Evolutionary conservation across 2,113 vertebrate species (phyloP).

Genomic region (Macrotus californicus): DNA sequence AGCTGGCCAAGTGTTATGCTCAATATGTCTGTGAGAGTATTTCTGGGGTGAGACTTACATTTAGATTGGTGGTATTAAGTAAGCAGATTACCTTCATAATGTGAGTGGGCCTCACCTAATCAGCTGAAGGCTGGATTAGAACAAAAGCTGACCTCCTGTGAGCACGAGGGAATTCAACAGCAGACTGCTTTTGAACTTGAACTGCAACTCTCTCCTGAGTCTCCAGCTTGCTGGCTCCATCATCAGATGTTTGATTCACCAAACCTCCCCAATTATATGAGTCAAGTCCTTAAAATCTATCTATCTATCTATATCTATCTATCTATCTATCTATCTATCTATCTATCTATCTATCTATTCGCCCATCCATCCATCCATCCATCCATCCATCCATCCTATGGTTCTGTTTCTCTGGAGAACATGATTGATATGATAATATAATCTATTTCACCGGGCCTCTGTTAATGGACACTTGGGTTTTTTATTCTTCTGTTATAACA

Average conservation of each 20-base stretch:
- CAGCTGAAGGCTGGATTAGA: too few species aligned
- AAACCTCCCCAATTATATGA: not conserved
- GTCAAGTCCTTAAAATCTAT: not conserved
- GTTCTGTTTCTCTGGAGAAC: not conserved
- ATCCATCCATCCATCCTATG: too few species aligned
- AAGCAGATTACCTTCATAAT: not conserved
- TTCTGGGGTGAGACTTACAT: not conserved
- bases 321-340: not conserved
- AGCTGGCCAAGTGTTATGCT: not conserved
- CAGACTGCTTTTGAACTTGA: too few species aligned
- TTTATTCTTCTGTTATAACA: not conserved
- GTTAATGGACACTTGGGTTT: not conserved
- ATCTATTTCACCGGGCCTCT: not conserved
- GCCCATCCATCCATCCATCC: too few species aligned
- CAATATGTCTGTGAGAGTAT: not conserved
- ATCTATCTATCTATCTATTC: too few species aligned
- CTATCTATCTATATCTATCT: too few species aligned
- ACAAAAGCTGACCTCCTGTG: too few species aligned
- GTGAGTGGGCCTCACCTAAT: too few species aligned
- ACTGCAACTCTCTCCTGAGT: too few species aligned
- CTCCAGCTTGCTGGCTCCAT: not conserved
- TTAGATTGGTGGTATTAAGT: not conserved
- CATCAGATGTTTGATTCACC: not conserved
- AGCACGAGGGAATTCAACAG: too few species aligned
- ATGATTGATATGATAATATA: not conserved